These are phyloP conservation scores for Hololepta plana DNA, from an alignment of 2,888 invertebrate genomes.

Conservation along the genomic window DNA sequence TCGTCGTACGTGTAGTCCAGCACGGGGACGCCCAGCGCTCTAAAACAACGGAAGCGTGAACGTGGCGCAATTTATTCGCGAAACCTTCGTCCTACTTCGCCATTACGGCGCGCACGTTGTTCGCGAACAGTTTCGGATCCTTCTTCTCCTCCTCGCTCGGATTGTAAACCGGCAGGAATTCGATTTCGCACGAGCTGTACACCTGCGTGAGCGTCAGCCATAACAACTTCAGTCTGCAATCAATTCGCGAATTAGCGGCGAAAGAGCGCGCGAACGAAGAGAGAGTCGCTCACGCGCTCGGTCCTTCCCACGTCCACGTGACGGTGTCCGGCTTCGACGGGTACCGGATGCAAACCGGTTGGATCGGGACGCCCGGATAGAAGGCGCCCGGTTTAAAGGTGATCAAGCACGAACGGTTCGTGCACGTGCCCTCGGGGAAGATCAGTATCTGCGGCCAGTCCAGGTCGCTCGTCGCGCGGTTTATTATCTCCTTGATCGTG, in stretches of 20 bases:
- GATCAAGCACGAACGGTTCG: conserved; percentile 79
- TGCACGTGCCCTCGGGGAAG: conserved; percentile 94
- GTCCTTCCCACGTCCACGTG: conserved; percentile 92
- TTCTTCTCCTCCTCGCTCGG: conserved; percentile 73
- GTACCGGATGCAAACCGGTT: conserved; percentile 83
- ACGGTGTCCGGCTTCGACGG: conserved; percentile 78
- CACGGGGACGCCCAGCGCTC: conserved; percentile 69
- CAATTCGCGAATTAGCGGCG: neutral
- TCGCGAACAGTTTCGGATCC: conserved; percentile 76
- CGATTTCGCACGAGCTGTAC: conserved; percentile 74
- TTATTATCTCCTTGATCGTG: conserved; percentile 76
- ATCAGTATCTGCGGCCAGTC: conserved; percentile 90
- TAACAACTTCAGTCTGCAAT: conserved; percentile 53
- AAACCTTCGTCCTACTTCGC: conserved; percentile 54
- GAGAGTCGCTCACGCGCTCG: conserved; percentile 60
- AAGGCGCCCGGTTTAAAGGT: conserved; percentile 88
- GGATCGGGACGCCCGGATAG: conserved; percentile 88
- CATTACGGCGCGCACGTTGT: conserved; percentile 81
- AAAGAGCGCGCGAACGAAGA: neutral
- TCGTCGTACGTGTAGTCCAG: conserved; percentile 88
- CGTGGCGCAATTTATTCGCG: no score
- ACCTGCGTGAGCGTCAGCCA: conserved; percentile 83
- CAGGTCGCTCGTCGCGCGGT: conserved; percentile 62
- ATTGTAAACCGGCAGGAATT: conserved; percentile 81
- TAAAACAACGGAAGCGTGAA: conserved; percentile 25